Percentiles rank a stretch among this genome's conserved stretches.
Evolutionary conservation across 2,113 vertebrate species (phyloP).

Genomic region (Vombatus ursinus): DNA sequence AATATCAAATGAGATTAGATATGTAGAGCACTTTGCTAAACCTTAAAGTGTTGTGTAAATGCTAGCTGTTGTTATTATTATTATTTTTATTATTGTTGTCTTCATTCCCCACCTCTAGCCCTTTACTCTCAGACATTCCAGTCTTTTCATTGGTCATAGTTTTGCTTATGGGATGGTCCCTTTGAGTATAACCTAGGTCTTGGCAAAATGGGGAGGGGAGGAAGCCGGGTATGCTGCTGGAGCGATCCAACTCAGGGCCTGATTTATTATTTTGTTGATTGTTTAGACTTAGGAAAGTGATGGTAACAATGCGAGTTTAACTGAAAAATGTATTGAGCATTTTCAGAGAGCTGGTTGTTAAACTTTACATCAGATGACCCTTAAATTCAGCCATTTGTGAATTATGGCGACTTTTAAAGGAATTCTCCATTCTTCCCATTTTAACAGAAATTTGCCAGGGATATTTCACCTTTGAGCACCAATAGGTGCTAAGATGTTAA

Average conservation of each 20-base stretch:
- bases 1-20: not conserved
- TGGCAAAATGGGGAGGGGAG: not conserved
- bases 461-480: not conserved
- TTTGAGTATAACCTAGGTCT: not conserved
- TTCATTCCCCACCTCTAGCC: not conserved
- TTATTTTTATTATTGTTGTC: not conserved
- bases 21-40: not conserved
- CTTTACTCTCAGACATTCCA: not conserved
- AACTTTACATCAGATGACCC: not conserved
- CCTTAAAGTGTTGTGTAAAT: not conserved
- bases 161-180: not conserved
- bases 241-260: not conserved
- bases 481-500: not conserved
- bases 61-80: not conserved
- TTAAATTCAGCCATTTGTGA: not conserved
- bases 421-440: not conserved
- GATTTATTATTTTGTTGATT: not conserved
- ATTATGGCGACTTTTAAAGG: not conserved
- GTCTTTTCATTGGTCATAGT: not conserved
- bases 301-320: not conserved
- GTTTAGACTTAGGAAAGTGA: not conserved
- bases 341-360: not conserved
- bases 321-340: not conserved
- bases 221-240: not conserved
- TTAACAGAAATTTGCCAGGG: not conserved